phyloP scores from a whole-genome alignment of 2,797 vertebrate species.

The Muscicapa striata region DNA sequence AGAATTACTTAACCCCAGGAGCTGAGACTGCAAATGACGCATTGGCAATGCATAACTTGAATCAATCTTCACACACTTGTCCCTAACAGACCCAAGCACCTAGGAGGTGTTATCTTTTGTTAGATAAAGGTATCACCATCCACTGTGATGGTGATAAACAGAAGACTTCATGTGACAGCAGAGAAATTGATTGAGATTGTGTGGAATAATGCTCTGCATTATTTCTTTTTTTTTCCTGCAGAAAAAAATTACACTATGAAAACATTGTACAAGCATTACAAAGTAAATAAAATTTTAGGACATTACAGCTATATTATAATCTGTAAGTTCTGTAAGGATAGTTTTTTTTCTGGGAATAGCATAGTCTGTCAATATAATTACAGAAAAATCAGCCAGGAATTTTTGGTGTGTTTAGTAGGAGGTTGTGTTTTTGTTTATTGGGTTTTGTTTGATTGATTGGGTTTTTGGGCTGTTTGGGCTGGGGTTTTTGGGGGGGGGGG shows the following conservation, averaged over 20 bases:
- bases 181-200: background rate
- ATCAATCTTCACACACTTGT: background rate
- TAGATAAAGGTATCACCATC: background rate
- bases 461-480: background rate
- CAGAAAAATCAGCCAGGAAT: background rate
- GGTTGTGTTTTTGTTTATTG: background rate
- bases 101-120: background rate
- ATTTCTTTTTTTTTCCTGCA: background rate
- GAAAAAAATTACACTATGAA: background rate
- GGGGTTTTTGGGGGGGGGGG: rapidly evolving
- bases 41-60: background rate
- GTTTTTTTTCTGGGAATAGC: background rate
- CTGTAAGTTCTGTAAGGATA: background rate
- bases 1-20: background rate
- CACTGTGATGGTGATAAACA: background rate
- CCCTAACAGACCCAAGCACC: background rate
- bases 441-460: background rate
- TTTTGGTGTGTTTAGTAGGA: background rate
- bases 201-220: background rate
- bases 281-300: background rate
- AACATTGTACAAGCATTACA: background rate
- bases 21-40: background rate
- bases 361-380: background rate
- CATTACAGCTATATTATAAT: background rate
- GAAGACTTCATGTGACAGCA: background rate